Evolutionary conservation across 2,888 invertebrate genomes (phyloP), one percentile per base, ranked within the genome.

Genomic region (Heteromyza rotundicornis): DNA sequence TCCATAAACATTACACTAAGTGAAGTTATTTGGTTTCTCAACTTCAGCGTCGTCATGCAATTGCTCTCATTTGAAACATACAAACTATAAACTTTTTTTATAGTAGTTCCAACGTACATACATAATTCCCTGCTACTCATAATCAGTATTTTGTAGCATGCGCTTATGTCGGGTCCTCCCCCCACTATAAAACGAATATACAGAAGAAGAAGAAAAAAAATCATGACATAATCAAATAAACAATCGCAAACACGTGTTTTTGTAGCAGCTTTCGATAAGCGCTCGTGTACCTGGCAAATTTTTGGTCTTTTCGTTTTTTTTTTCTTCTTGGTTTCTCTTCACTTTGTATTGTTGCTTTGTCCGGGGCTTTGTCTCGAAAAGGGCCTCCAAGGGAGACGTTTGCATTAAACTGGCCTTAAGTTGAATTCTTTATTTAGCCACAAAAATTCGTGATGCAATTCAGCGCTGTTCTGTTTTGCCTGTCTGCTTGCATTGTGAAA

Each of bases 231-330:
- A 62, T 64, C 62, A 62, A 64, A 62, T 57, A 66, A 67, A 67
- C 67, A 70, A 70, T 68, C 67, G 51, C 58, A 65, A 66, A 70
- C 67, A 70, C 67, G 65, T 70, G 70, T 70, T 67, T 63, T 55
- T 54, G 54, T 17, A 47, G 44, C 22, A 44, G 12, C 20, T 23
- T 35, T 27, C 20, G 57, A 60, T 55, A 49, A 54, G 14, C 16
- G 54, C 62, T 66, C 64, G 66, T 66, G 60, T 55, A 55, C 62
- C 36, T 60, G 60, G 62, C 58, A 10, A 10, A 3, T 40, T 7
- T 7, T 40, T 14, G n/a, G n/a, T n/a, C n/a, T n/a, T n/a, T n/a
- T n/a, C n/a, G n/a, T n/a, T n/a, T n/a, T n/a, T n/a, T n/a, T n/a
- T n/a, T n/a, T n/a, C n/a, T n/a, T n/a, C n/a, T n/a, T n/a, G n/a